These are phyloP conservation scores for Nansenia antarctica DNA, from an alignment of 2,113 vertebrate species.

Conservation along the genomic window DNA sequence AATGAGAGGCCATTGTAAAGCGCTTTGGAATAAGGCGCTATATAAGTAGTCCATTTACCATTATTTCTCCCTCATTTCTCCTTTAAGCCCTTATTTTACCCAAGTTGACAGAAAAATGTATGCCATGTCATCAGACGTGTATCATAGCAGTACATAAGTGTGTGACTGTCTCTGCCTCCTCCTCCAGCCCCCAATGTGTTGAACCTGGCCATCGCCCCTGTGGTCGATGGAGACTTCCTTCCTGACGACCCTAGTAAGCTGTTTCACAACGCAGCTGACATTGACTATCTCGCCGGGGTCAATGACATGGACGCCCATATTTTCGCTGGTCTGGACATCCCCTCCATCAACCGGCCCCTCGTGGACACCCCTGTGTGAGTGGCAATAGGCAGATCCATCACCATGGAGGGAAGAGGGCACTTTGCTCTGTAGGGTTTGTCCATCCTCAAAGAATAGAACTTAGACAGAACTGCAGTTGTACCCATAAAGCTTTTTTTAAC, in stretches of 20 bases:
- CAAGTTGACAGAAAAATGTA: no score
- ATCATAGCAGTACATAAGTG: not conserved
- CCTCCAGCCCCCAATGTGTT: conserved; percentile 71
- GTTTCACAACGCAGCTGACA: conserved; percentile 77
- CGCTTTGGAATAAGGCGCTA: no score
- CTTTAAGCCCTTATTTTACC: not conserved
- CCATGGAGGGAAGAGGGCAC: not conserved
- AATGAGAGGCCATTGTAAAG: no score
- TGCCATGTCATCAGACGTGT: not conserved
- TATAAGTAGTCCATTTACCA: no score
- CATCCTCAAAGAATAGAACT: not conserved
- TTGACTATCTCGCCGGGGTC: conserved; percentile 82
- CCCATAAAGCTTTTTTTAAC: no score
- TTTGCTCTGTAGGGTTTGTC: not conserved
- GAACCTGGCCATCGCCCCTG: conserved; percentile 71
- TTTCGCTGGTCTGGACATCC: conserved; percentile 74
- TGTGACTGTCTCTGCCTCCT: conserved; percentile 50
- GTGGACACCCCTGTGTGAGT: conserved; percentile 68
- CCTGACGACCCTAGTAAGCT: conserved; percentile 78
- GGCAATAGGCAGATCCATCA: not conserved
- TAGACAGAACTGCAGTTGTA: not conserved
- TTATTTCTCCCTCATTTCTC: not conserved
- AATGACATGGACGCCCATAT: conserved; percentile 87
- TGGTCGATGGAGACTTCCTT: conserved; percentile 86
- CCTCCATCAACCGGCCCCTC: conserved; percentile 66